phyloP scores from a whole-genome alignment of 2,888 invertebrate genomes.

The Sarcophaga caerulescens region DNA sequence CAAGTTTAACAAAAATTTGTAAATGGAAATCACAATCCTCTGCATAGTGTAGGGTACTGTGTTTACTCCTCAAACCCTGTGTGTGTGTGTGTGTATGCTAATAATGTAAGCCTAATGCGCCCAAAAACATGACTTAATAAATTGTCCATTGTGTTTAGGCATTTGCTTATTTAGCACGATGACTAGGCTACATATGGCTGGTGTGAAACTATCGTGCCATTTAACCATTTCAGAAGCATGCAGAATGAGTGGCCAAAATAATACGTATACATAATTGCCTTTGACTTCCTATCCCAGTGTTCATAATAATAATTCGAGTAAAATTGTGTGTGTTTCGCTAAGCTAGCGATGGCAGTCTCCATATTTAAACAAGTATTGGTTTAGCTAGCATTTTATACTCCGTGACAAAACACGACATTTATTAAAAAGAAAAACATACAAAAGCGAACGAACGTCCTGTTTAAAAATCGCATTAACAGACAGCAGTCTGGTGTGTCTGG shows the following conservation, averaged over 20 bases:
- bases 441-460: conserved; percentile 28
- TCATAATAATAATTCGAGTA: background rate
- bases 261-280: conserved; percentile 8
- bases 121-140: conserved; percentile 62
- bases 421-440: conserved; percentile 17
- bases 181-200: background rate
- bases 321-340: background rate
- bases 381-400: conserved; percentile 3
- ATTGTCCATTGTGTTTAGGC: conserved; percentile 59
- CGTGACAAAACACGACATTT: conserved; percentile 56
- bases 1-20: too few species aligned
- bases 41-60: background rate
- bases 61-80: too few species aligned
- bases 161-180: conserved; percentile 23
- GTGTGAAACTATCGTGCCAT: conserved; percentile 62
- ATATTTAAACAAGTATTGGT: conserved; percentile 12
- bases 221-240: conserved; percentile 46
- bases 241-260: conserved; percentile 22
- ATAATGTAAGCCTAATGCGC: conserved; percentile 39
- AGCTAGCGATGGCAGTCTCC: background rate
- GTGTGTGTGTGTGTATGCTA: background rate
- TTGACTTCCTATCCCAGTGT: background rate
- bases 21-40: background rate
- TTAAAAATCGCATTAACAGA: background rate
- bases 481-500: too few species aligned